phyloP scores from a whole-genome alignment of 2,888 invertebrate genomes.

The Lissocephala sabroskyi region DNA sequence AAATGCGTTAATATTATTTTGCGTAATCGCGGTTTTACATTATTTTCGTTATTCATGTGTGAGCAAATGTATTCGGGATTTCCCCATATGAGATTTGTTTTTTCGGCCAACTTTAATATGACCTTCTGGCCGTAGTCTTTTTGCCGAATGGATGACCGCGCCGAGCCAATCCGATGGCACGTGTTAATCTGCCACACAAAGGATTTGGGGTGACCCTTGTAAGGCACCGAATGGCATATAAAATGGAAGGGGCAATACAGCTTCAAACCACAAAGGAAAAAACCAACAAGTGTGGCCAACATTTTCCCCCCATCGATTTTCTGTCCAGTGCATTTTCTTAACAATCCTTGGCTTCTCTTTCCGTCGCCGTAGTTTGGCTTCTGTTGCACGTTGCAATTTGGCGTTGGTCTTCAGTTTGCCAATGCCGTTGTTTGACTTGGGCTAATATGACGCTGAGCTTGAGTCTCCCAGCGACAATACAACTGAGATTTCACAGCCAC shows the following conservation, averaged over 20 bases:
- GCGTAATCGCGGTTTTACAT: no score
- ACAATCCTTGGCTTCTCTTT: conserved; percentile 24
- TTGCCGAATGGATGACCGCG: no score
- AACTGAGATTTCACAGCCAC: conserved; percentile 55
- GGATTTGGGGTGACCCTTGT: conserved; percentile 44
- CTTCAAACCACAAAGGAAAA: conserved; percentile 22
- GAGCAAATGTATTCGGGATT: no score
- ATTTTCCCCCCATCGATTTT: conserved; percentile 48
- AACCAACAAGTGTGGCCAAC: conserved; percentile 9
- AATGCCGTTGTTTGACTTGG: conserved; percentile 59
- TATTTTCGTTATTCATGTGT: no score
- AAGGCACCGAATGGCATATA: no score
- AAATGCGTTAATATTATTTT: no score
- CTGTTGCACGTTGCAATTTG: conserved; percentile 48
- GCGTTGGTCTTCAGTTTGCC: conserved; percentile 37
- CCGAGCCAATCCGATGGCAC: conserved; percentile 29
- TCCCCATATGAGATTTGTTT: no score
- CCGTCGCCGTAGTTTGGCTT: no score
- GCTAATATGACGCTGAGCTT: conserved; percentile 43
- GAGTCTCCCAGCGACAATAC: conserved; percentile 26
- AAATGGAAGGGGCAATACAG: conserved; percentile 6
- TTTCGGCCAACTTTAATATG: conserved; percentile 30
- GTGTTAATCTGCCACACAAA: conserved; percentile 56
- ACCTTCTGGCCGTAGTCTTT: no score
- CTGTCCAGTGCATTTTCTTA: conserved; percentile 58